Conservation (phyloP, 2,797 vertebrate species). For the Ispidina lecontei region DNA sequence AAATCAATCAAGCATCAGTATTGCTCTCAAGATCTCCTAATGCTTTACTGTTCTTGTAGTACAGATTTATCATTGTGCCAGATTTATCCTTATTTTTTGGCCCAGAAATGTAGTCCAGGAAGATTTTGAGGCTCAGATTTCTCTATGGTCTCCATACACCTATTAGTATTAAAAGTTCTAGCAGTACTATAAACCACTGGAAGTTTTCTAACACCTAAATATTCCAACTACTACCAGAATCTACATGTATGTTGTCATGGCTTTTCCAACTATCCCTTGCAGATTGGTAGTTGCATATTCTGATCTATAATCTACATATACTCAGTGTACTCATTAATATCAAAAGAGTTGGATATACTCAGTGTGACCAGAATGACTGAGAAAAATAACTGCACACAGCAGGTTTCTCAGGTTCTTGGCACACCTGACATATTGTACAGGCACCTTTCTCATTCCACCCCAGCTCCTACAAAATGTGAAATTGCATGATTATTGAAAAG, state of each 20-base stretch:
- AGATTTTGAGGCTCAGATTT: neutral
- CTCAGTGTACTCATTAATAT: neutral
- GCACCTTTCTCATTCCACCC: neutral
- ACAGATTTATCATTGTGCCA: neutral
- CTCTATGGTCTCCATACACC: neutral
- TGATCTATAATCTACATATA: neutral
- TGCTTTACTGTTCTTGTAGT: neutral
- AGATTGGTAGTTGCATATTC: neutral
- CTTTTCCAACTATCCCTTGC: neutral
- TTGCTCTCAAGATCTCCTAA: neutral
- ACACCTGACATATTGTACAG: neutral
- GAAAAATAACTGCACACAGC: neutral
- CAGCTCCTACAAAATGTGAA: neutral
- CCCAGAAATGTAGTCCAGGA: neutral
- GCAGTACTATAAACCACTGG: neutral
- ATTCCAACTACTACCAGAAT: neutral
- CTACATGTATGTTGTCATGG: neutral
- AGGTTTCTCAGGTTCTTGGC: neutral
- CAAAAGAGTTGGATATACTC: neutral
- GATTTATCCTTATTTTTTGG: neutral
- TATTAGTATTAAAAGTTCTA: neutral
- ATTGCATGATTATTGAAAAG: neutral
- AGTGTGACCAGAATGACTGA: neutral
- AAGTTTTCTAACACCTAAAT: neutral
- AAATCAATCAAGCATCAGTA: neutral